These are phyloP conservation scores for Drosophila pegasa DNA, from an alignment of 2,888 invertebrate genomes.

Conservation along the genomic window DNA sequence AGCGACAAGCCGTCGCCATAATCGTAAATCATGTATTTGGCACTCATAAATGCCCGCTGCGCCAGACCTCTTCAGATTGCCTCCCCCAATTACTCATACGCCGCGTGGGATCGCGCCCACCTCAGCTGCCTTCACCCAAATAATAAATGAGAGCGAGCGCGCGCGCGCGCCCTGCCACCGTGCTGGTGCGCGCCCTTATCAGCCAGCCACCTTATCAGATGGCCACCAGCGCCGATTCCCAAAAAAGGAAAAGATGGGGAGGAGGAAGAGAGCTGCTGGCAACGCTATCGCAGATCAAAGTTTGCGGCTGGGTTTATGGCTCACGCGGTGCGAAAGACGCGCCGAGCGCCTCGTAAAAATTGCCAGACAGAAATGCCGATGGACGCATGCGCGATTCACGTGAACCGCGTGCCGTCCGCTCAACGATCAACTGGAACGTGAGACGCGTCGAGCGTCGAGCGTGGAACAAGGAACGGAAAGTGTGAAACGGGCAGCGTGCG, in stretches of 20 bases:
- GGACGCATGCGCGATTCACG: conserved; percentile 66
- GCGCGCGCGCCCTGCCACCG: not conserved
- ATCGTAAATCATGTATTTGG: conserved; percentile 29
- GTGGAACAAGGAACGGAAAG: not conserved
- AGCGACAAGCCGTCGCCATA: conserved; percentile 3
- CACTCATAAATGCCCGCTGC: conserved; percentile 15
- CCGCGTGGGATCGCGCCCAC: conserved; percentile 23
- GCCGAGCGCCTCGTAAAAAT: conserved; percentile 41
- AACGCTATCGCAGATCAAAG: conserved; percentile 46
- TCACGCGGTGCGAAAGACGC: not conserved
- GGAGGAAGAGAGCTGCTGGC: too few relatives aligned
- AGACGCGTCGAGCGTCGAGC: not conserved
- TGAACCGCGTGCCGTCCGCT: conserved; percentile 45
- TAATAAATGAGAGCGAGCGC: too few relatives aligned
- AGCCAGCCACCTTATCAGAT: not conserved
- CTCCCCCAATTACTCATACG: conserved; percentile 51
- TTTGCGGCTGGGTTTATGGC: conserved; percentile 35
- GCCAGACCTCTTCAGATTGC: conserved; percentile 11
- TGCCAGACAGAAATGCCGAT: conserved; percentile 30
- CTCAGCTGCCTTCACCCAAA: conserved; percentile 34
- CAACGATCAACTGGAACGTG: conserved; percentile 18
- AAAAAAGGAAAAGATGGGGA: too few relatives aligned
- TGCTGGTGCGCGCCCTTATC: conserved; percentile 5
- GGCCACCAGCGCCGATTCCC: conserved; percentile 10
- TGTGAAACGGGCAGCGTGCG: not conserved